A percentile compares a stretch with the other conserved stretches of the same genome.
These are phyloP conservation scores for Zelleria hepariella DNA, from an alignment of 2,888 invertebrate genomes.

Conservation along the genomic window DNA sequence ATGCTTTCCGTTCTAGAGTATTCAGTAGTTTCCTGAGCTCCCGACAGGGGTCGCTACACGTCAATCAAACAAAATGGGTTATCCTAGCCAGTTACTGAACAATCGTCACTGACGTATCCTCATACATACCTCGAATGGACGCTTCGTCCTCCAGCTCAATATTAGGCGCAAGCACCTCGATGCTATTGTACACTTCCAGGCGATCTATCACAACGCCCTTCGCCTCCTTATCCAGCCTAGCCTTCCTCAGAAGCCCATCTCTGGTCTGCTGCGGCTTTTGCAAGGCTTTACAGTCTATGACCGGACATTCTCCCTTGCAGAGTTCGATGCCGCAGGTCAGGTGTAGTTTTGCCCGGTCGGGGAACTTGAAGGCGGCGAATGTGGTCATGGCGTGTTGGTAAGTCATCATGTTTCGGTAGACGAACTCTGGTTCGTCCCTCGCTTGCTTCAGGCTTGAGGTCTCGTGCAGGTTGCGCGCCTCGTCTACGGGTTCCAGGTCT, in stretches of 20 bases:
- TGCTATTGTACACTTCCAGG: constrained; percentile 84
- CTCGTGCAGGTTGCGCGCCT: constrained; percentile 42
- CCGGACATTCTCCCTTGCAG: constrained; percentile 80
- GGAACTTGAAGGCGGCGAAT: constrained; percentile 88
- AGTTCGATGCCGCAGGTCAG: constrained; percentile 82
- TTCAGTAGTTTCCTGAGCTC: no score
- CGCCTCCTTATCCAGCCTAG: constrained; percentile 62
- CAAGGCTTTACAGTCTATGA: constrained; percentile 67
- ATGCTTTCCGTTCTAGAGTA: no score
- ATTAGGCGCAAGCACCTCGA: constrained; percentile 84
- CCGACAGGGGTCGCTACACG: no score
- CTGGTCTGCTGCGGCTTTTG: constrained; percentile 59
- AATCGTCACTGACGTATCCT: no score
- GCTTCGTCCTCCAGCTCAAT: constrained; percentile 78
- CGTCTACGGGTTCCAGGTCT: constrained; percentile 44
- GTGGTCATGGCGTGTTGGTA: constrained; percentile 71
- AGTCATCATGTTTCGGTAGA: constrained; percentile 62
- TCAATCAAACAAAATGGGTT: no score
- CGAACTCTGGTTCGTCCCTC: constrained; percentile 47
- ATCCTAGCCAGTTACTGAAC: no score
- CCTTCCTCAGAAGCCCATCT: constrained; percentile 57
- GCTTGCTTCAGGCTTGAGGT: constrained; percentile 34
- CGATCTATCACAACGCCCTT: constrained; percentile 74
- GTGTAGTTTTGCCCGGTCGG: constrained; percentile 82
- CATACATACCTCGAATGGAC: constrained; percentile 53